Base-by-base conservation (phyloP, 2,113 vertebrate genomes). In the Grus americana region DNA sequence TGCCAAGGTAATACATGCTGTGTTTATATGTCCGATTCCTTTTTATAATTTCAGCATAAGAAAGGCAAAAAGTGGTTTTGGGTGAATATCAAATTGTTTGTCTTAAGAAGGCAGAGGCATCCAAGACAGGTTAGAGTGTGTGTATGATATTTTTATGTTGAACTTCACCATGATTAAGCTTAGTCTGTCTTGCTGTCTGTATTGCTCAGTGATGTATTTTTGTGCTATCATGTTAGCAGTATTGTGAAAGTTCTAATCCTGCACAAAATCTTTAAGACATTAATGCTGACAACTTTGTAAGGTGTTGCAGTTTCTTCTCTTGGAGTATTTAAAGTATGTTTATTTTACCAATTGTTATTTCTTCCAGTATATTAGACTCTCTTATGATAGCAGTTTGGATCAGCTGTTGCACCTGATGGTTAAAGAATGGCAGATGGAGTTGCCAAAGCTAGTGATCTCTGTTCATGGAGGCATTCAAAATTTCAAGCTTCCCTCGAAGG, bases 391-490 rank as follows among this genome's bases (percentile, higher is more conserved):
- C 36, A 98, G 87, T 80, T 68, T 98, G 66, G 99, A 99, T 85
- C 98, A 97, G 26, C 88, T 99, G 32, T 95, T 99, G 86, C 98
- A 99, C 57, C 97, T 99, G 94, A 99, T 99, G 99, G 90, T 99
- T 92, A 98, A 97, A 93, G 99, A 99, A 95, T 99, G 99, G 99
- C 99, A 99, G 95, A 99, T 99, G 98, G 99, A 99, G 57, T 96
- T 98, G 89, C 99, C 99, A 68, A 99, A 99, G 96, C 97, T 99
- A 23, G 98, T 99, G 24, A 98, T 99, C 72, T 99, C 98, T 6
- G 98, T 99, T 91, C 99, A 99, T 13, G 99, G 99, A 42, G 99
- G 99, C 15, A 98, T 98, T 46, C 98, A 99, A 70, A 99, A 99
- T 97, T 99, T 99, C 96, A 96, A 97, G 59, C 98, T 99, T 91